These are phyloP conservation scores for Marronus borbonicus DNA, from an alignment of 2,888 invertebrate genomes.

Conservation along the genomic window DNA sequence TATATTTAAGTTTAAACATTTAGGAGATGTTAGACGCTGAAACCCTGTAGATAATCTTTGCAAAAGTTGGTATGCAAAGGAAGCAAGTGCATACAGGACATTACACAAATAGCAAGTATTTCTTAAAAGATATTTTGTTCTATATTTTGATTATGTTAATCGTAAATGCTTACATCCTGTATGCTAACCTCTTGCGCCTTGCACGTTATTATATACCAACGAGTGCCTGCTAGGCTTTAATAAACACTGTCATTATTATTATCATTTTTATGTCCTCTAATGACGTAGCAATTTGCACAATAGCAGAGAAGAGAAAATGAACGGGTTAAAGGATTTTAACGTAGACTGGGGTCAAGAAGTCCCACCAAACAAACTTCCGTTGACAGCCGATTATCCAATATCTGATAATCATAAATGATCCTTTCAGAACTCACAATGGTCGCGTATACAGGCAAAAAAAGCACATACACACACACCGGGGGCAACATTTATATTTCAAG, in stretches of 20 bases:
- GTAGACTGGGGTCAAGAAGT: constrained; percentile 38
- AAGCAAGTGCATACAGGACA: too few species aligned
- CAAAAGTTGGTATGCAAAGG: too few species aligned
- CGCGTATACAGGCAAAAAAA: background rate
- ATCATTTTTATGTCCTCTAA: background rate
- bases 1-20: too few species aligned
- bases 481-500: constrained; percentile 1
- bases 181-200: too few species aligned
- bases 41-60: too few species aligned
- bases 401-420: constrained; percentile 42
- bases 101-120: too few species aligned
- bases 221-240: background rate
- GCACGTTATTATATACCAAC: background rate
- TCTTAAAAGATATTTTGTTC: too few species aligned
- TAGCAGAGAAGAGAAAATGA: background rate
- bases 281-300: background rate
- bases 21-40: too few species aligned
- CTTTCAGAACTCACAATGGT: constrained; percentile 20
- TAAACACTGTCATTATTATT: background rate
- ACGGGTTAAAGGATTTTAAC: constrained; percentile 29
- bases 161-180: too few species aligned
- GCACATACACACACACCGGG: background rate
- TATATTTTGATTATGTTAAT: too few species aligned
- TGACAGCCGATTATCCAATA: constrained; percentile 41
- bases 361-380: constrained; percentile 22